phyloP scores from a whole-genome alignment of 2,113 vertebrate genomes.

The Ellobius talpinus region DNA sequence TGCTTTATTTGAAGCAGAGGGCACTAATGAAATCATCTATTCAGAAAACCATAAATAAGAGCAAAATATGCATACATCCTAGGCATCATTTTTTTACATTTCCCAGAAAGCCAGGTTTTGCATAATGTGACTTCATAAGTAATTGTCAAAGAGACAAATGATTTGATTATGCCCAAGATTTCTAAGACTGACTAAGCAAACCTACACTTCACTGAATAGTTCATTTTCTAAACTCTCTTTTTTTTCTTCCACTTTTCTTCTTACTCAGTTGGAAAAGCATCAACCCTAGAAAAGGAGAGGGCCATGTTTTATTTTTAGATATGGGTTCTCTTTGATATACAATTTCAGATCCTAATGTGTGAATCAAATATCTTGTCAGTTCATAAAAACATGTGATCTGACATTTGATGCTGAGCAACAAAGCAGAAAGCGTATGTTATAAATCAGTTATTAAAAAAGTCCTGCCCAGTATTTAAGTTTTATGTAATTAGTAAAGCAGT shows the following conservation, averaged over 20 bases:
- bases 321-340: slow-evolving; percentile 1
- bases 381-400: slow-evolving; percentile 54
- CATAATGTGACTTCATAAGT: slow-evolving; percentile 67
- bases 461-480: slow-evolving; percentile 28
- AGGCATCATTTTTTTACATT: slow-evolving; percentile 61
- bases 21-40: slow-evolving; percentile 65
- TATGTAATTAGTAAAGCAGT: not conserved
- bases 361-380: slow-evolving; percentile 12
- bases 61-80: slow-evolving; percentile 32
- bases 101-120: slow-evolving; percentile 37
- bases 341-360: slow-evolving; percentile 36
- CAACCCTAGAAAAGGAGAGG: slow-evolving; percentile 30
- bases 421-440: not conserved
- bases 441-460: not conserved
- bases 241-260: slow-evolving; percentile 18
- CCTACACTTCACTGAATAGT: slow-evolving; percentile 27
- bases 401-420: slow-evolving; percentile 1
- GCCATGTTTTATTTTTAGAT: not conserved
- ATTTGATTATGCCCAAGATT: slow-evolving; percentile 63
- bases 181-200: slow-evolving; percentile 56
- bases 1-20: slow-evolving; percentile 57
- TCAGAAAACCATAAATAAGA: slow-evolving; percentile 70
- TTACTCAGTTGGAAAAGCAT: slow-evolving; percentile 44
- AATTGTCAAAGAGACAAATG: slow-evolving; percentile 67
- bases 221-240: slow-evolving; percentile 53